Conservation (phyloP, 2,888 invertebrate species). For the Troilus luridus region DNA sequence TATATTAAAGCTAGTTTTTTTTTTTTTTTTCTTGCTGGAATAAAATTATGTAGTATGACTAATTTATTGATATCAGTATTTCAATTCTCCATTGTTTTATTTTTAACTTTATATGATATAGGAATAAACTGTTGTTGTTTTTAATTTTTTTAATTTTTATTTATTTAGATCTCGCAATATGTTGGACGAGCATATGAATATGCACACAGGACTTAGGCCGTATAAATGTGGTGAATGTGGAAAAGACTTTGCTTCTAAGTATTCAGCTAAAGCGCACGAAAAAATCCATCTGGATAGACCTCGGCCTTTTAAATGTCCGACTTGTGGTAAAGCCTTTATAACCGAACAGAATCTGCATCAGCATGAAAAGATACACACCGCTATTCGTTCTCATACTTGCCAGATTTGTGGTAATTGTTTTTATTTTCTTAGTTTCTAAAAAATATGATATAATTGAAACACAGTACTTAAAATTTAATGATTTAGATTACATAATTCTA, state of each 20-base stretch:
- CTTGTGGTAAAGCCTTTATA: constrained; percentile 81
- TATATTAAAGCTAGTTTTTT: too few species aligned
- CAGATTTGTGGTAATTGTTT: constrained; percentile 76
- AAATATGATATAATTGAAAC: too few species aligned
- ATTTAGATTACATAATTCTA: too few species aligned
- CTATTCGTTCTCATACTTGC: constrained; percentile 79
- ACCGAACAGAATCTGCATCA: constrained; percentile 83
- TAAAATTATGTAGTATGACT: too few species aligned
- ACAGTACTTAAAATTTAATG: too few species aligned
- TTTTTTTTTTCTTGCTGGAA: too few species aligned
- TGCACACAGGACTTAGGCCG: constrained; percentile 79
- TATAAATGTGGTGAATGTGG: constrained; percentile 78
- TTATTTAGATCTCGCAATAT: constrained; percentile 76
- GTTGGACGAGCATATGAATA: constrained; percentile 81
- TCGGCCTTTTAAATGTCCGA: constrained; percentile 77
- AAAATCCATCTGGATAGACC: constrained; percentile 81
- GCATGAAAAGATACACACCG: constrained; percentile 82
- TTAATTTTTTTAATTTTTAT: background rate
- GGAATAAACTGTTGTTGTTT: background rate
- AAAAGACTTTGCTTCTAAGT: constrained; percentile 85
- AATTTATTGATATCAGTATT: background rate
- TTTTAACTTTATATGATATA: background rate
- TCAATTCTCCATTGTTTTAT: background rate
- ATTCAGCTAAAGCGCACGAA: constrained; percentile 81
- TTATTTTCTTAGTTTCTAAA: too few species aligned